Percentiles rank a stretch among this genome's conserved stretches.
Evolutionary conservation across 2,888 invertebrate genomes (phyloP).

Genomic region (Cephonodes hylas): DNA sequence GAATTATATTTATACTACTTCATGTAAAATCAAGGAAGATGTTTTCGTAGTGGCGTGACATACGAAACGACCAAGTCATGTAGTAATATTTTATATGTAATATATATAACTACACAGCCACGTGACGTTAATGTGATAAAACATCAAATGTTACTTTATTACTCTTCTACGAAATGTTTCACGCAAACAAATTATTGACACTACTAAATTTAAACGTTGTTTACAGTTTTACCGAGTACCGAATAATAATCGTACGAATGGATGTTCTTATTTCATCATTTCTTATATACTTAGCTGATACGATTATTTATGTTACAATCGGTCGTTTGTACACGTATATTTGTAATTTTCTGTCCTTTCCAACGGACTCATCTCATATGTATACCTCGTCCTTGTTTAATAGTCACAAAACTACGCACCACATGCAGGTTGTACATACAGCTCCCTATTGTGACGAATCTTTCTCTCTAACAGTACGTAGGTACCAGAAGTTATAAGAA

Average conservation of each 20-base stretch:
- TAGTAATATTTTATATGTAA: not conserved
- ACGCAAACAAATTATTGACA: slow-evolving; percentile 1
- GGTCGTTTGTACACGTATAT: too few relatives aligned
- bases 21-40: not conserved
- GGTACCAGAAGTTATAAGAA: too few relatives aligned
- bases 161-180: slow-evolving; percentile 3
- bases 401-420: too few relatives aligned
- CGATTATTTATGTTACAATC: too few relatives aligned
- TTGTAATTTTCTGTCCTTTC: too few relatives aligned
- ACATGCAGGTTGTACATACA: too few relatives aligned
- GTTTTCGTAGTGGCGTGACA: not conserved
- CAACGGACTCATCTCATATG: too few relatives aligned
- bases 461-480: too few relatives aligned
- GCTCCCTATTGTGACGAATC: too few relatives aligned
- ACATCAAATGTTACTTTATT: not conserved
- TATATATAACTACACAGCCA: not conserved
- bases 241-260: not conserved
- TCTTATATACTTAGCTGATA: too few relatives aligned
- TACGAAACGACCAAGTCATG: not conserved
- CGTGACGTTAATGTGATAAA: slow-evolving; percentile 5
- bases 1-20: too few relatives aligned
- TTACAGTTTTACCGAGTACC: not conserved
- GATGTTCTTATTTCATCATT: not conserved
- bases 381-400: too few relatives aligned
- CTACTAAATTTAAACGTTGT: not conserved